Conservation (phyloP, 2,888 invertebrate species). For the Colostygia pectinataria region DNA sequence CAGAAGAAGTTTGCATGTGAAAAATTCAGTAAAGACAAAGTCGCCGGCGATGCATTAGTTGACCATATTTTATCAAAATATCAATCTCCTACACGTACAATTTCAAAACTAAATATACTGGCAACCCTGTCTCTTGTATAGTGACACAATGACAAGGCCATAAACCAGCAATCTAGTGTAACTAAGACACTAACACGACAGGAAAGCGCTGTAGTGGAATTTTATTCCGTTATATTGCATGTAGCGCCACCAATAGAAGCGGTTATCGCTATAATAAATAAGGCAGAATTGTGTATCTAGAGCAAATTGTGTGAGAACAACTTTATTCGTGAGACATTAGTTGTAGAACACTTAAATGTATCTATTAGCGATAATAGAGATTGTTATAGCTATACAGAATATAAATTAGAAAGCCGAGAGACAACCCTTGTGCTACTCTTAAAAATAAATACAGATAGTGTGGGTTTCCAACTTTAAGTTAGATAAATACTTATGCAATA, state of each 20-base stretch:
- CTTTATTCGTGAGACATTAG: conserved; percentile 27
- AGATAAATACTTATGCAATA: no score
- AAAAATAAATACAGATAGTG: background rate
- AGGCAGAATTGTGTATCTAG: conserved; percentile 43
- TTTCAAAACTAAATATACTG: conserved; percentile 24
- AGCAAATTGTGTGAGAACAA: conserved; percentile 39
- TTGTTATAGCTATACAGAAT: conserved; percentile 1
- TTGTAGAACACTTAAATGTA: conserved; percentile 14
- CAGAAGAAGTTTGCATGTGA: no score
- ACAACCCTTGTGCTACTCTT: conserved; percentile 2
- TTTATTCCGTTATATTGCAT: conserved; percentile 63
- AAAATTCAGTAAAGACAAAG: no score
- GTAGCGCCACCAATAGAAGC: conserved; percentile 51
- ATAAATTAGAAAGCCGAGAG: conserved; percentile 6
- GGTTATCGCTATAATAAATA: conserved; percentile 52
- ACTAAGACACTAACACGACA: conserved; percentile 65
- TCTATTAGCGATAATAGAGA: background rate
- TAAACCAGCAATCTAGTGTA: conserved; percentile 60
- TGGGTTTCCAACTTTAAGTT: no score
- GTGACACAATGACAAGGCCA: conserved; percentile 50
- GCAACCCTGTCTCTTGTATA: conserved; percentile 32
- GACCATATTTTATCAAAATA: conserved; percentile 21
- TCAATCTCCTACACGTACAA: conserved; percentile 22
- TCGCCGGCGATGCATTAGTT: no score
- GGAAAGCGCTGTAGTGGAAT: conserved; percentile 57